A percentile compares a stretch with the other conserved stretches of the same genome.
Evolutionary conservation across 2,888 invertebrate genomes (phyloP).

Genomic region (Parnassius apollo): DNA sequence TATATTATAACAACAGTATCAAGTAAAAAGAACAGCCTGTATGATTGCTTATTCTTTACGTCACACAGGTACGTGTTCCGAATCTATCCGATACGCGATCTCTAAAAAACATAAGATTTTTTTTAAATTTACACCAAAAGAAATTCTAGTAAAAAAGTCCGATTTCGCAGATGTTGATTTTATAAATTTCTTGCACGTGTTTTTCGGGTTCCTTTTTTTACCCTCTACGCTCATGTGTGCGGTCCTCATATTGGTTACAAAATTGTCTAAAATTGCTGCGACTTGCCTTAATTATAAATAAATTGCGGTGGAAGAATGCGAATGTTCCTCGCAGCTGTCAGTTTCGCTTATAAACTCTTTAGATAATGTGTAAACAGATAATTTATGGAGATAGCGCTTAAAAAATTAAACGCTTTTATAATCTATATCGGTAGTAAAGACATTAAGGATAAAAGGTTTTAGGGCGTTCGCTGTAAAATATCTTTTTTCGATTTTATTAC

Average conservation of each 20-base stretch:
- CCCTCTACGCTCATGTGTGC: conserved; percentile 50
- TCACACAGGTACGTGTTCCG: conserved; percentile 48
- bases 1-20: background rate
- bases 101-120: conserved; percentile 67
- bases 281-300: conserved; percentile 56
- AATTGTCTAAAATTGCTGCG: conserved; percentile 51
- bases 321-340: conserved; percentile 44
- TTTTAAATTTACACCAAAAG: conserved; percentile 52
- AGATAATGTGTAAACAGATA: conserved; percentile 18
- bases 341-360: conserved; percentile 26
- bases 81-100: conserved; percentile 68
- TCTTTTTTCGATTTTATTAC: conserved; percentile 12
- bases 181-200: conserved; percentile 79
- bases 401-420: conserved; percentile 14
- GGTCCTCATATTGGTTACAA: conserved; percentile 52
- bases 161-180: conserved; percentile 79
- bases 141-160: conserved; percentile 66
- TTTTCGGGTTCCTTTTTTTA: conserved; percentile 43
- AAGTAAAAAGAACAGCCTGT: conserved; percentile 28
- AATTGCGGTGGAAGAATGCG: conserved; percentile 47
- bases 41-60: conserved; percentile 25
- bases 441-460: conserved; percentile 20
- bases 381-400: conserved; percentile 22
- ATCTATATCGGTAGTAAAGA: conserved; percentile 16
- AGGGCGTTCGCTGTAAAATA: background rate